Conservation (phyloP, 2,113 vertebrate species). For the Istiophorus platypterus region DNA sequence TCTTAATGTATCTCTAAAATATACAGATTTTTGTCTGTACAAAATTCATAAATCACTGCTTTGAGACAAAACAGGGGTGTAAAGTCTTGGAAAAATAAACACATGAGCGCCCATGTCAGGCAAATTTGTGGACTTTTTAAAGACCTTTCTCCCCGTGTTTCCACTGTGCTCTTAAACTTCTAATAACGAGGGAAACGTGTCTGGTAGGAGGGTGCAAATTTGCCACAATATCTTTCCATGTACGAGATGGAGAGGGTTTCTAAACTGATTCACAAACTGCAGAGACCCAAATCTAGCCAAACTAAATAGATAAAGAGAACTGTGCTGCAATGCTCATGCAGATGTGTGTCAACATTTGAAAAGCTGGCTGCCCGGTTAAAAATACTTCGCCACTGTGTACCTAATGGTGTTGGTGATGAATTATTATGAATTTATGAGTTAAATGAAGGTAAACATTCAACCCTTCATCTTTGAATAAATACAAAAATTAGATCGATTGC, state of each 20-base stretch:
- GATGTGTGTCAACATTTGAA: constrained; percentile 37
- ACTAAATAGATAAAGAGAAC: constrained; percentile 36
- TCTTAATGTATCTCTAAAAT: constrained; percentile 43
- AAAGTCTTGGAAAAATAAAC: constrained; percentile 49
- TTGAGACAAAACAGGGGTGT: constrained; percentile 52
- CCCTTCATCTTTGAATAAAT: not conserved
- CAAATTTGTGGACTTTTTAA: constrained; percentile 24
- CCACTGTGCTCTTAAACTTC: constrained; percentile 46
- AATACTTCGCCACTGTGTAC: not conserved
- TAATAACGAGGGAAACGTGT: constrained; percentile 46
- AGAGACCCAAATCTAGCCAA: constrained; percentile 20
- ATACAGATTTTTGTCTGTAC: constrained; percentile 8
- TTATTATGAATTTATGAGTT: not conserved
- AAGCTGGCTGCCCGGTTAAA: not conserved
- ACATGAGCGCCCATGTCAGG: not conserved
- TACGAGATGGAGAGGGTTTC: constrained; percentile 16
- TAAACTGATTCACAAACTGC: constrained; percentile 42
- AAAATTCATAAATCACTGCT: constrained; percentile 25
- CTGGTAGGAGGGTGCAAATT: constrained; percentile 31
- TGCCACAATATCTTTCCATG: constrained; percentile 25
- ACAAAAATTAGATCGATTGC: not conserved
- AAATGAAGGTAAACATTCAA: not conserved
- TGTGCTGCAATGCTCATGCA: not conserved
- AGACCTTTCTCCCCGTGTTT: constrained; percentile 25
- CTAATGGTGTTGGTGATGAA: constrained; percentile 4